Evolutionary conservation across 2,113 vertebrate genomes (phyloP), one percentile per base, ranked within the genome.

Genomic region (Lepus americanus): DNA sequence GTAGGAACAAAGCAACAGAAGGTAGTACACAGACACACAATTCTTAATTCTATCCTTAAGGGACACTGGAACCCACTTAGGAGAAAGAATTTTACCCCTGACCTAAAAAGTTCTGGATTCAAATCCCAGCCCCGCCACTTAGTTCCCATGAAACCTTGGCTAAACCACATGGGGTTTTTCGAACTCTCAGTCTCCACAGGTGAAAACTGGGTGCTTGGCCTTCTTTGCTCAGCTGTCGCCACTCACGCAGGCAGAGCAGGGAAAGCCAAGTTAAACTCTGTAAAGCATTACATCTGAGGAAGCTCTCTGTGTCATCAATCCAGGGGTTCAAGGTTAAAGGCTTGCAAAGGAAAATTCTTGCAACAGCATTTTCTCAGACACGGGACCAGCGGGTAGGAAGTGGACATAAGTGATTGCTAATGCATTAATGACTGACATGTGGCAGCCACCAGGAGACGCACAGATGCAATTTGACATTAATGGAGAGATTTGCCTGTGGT

Each of bases 401-500:
- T 97, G 98, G 98, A 98, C 88, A 94, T 96, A 96, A 98, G 98
- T 66, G 92, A 98, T 95, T 70, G 92, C 98, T 99, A 99, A 99
- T 99, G 98, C 98, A 99, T 98, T 99, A 99, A 99, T 99, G 99
- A 99, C 98, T 98, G 99, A 98, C 98, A 98, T 97, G 98, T 97
- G 97, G 98, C 99, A 98, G 98, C 98, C 94, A 96, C 88, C 94
- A 85, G 72, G 95, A 98, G 98, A 97, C 98, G 98, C 97, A 97
- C 97, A 98, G 98, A 99, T 99, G 98, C 97, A 97, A 97, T 97
- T 73, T 99, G 99, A 99, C 99, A 99, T 99, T 99, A 99, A 99
- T 99, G 99, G 99, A 99, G 98, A 98, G 98, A 99, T 99, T 98
- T 96, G 99, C 99, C 99, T 96, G 98, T 98, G 99, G 99, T 98